These are phyloP conservation scores for Furcula furcula DNA, from an alignment of 2,888 invertebrate genomes.

Conservation along the genomic window DNA sequence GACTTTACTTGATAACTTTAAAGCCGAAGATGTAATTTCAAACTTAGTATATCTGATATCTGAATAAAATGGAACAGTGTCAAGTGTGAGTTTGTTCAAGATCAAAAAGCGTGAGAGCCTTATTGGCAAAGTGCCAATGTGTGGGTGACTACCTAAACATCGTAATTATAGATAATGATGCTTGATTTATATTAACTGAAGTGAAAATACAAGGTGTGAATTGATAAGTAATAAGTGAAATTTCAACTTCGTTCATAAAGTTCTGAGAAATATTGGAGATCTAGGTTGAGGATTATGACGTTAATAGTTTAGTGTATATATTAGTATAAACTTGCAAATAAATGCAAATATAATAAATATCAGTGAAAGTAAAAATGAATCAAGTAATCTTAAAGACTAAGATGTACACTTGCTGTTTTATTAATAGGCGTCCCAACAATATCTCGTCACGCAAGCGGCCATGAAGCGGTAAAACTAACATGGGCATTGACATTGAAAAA, in stretches of 20 bases:
- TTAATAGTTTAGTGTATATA: slow-evolving; percentile 13
- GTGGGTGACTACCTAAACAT: slow-evolving; percentile 30
- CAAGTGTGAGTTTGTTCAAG: slow-evolving; percentile 35
- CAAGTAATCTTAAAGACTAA: not conserved
- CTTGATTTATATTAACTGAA: slow-evolving; percentile 25
- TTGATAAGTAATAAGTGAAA: slow-evolving; percentile 32
- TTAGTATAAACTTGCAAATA: slow-evolving; percentile 13
- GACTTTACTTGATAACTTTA: slow-evolving; percentile 1
- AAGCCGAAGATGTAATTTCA: slow-evolving; percentile 6
- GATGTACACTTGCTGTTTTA: not conserved
- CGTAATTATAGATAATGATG: slow-evolving; percentile 26
- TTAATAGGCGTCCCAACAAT: slow-evolving; percentile 14
- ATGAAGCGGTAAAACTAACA: slow-evolving; percentile 25
- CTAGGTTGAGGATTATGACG: slow-evolving; percentile 11
- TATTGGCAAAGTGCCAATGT: slow-evolving; percentile 23
- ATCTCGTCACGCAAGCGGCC: slow-evolving; percentile 18
- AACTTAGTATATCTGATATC: slow-evolving; percentile 16
- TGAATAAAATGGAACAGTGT: slow-evolving; percentile 35
- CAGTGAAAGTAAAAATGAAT: slow-evolving; percentile 18
- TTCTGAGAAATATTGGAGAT: slow-evolving; percentile 16
- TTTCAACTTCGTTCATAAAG: slow-evolving; percentile 20
- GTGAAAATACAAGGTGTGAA: slow-evolving; percentile 21
- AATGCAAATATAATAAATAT: slow-evolving; percentile 6
- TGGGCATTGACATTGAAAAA: slow-evolving; percentile 58
- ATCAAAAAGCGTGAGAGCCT: slow-evolving; percentile 33